Conservation (phyloP, 2,888 invertebrate genomes). For the Deilephila elpenor region DNA sequence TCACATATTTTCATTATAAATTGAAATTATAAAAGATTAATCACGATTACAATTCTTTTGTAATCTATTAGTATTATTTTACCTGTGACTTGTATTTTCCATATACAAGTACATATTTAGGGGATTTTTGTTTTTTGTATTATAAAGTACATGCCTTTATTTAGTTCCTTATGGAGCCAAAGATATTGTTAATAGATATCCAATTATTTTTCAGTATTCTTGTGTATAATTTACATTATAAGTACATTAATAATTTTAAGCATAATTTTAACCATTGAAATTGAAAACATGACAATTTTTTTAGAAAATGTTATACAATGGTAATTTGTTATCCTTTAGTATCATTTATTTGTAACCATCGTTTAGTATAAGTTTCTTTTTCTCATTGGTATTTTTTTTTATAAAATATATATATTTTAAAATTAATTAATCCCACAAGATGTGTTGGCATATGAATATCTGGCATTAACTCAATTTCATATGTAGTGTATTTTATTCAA, state of each 20-base stretch:
- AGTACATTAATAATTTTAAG: conserved; percentile 2
- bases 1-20: not conserved
- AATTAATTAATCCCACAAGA: not conserved
- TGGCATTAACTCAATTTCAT: too few relatives aligned
- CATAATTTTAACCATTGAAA: not conserved
- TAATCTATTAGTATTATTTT: too few relatives aligned
- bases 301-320: not conserved
- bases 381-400: too few relatives aligned
- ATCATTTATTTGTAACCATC: not conserved
- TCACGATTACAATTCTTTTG: not conserved
- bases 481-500: too few relatives aligned
- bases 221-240: not conserved
- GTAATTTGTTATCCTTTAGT: not conserved
- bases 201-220: conserved; percentile 16
- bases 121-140: not conserved
- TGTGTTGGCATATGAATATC: too few relatives aligned
- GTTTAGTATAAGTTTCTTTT: not conserved
- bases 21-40: not conserved
- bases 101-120: too few relatives aligned
- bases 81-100: too few relatives aligned
- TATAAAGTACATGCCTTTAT: not conserved
- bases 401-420: not conserved
- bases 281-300: not conserved
- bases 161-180: conserved; percentile 21
- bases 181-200: conserved; percentile 8